Percentiles rank a stretch among this genome's conserved stretches.
Evolutionary conservation across 2,888 invertebrate species (phyloP).

Genomic region (Macropis europaea): DNA sequence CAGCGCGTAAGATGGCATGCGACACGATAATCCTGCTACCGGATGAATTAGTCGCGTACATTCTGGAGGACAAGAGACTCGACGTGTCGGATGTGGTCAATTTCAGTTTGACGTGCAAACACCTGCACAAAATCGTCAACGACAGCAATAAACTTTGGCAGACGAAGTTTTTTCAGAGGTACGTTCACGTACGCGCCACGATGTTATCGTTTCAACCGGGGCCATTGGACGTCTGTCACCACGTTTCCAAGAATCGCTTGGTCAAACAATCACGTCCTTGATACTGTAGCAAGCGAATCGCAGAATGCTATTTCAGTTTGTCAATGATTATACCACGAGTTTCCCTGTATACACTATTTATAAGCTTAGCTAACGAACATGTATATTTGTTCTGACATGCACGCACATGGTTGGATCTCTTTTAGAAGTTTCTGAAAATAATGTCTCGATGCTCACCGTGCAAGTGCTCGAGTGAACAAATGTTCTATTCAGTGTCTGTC

Average conservation of each 20-base stretch:
- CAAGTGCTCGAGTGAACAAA: too few relatives aligned
- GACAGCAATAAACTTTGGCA: conserved; percentile 81
- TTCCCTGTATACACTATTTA: not conserved
- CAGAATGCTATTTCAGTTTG: not conserved
- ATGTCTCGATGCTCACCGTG: too few relatives aligned
- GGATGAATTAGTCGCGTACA: conserved; percentile 72
- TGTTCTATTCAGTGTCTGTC: not conserved
- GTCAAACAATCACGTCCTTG: not conserved
- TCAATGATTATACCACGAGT: not conserved
- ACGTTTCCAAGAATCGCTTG: not conserved
- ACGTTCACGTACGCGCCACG: too few relatives aligned
- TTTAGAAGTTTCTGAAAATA: not conserved
- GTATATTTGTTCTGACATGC: not conserved
- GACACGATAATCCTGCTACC: conserved; percentile 70
- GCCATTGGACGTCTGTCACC: not conserved
- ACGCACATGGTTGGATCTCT: not conserved
- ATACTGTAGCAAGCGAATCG: not conserved
- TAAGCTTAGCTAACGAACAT: not conserved
- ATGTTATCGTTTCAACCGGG: too few relatives aligned
- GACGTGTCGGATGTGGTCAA: conserved; percentile 80
- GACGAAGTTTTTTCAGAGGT: conserved; percentile 80
- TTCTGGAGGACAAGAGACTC: conserved; percentile 68
- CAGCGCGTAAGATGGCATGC: conserved; percentile 58
- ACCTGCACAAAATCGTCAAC: conserved; percentile 80
- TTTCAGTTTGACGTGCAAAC: conserved; percentile 82